Evolutionary conservation across 2,797 vertebrate genomes (phyloP).

Genomic region (Gila robusta): DNA sequence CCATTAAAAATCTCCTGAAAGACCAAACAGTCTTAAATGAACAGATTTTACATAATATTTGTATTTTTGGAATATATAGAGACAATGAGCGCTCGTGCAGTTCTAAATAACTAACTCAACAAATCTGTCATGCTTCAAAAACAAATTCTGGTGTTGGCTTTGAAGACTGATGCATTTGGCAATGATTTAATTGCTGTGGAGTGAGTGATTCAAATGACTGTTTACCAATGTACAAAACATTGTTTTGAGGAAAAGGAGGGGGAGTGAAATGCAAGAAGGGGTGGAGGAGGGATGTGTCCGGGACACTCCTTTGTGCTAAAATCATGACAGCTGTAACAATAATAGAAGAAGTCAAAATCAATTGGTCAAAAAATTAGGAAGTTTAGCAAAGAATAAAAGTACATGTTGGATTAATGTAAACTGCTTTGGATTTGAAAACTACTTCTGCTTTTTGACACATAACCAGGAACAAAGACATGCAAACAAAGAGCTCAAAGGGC

Average conservation of each 20-base stretch:
- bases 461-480: neutral
- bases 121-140: too few species aligned
- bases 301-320: constrained; percentile 1
- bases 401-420: neutral
- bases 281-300: constrained; percentile 12
- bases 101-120: too few species aligned
- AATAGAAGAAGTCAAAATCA: neutral
- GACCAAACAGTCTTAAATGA: neutral
- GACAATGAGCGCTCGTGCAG: neutral
- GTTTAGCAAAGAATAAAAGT: neutral
- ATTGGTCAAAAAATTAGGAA: constrained; percentile 9
- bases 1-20: neutral
- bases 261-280: neutral
- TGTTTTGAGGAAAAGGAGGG: constrained; percentile 6
- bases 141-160: neutral
- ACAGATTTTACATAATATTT: neutral
- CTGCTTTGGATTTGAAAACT: neutral
- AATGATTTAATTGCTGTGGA: neutral
- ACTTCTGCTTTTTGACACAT: neutral
- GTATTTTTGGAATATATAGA: neutral
- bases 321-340: neutral
- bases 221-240: constrained; percentile 20
- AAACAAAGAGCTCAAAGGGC: neutral
- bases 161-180: neutral
- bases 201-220: constrained; percentile 11